phyloP scores from a whole-genome alignment of 2,797 vertebrate genomes.

The Macropus fuliginosus region DNA sequence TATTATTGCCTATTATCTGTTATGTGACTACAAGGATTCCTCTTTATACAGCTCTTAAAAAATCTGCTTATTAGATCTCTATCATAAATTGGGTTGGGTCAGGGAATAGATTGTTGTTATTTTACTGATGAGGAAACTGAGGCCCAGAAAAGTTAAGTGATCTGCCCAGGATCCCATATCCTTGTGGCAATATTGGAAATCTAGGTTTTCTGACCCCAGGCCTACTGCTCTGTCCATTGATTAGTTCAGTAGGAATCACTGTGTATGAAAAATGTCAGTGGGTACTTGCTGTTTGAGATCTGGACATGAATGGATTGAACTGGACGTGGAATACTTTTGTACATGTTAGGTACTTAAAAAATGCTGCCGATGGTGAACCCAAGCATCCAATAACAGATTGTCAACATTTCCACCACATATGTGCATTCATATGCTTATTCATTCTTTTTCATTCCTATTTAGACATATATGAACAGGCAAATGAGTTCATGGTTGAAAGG shows the following conservation, averaged over 20 bases:
- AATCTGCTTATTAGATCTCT: background rate
- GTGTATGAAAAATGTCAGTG: constrained; percentile 56
- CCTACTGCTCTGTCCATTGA: constrained; percentile 17
- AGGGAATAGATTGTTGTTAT: background rate
- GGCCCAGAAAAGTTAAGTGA: background rate
- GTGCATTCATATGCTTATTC: background rate
- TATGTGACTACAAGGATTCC: constrained; percentile 7
- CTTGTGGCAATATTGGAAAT: background rate
- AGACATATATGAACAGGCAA: background rate
- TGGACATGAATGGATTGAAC: constrained; percentile 41
- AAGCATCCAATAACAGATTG: constrained; percentile 10
- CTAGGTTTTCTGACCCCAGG: background rate
- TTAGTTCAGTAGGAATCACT: constrained; percentile 27
- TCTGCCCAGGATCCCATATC: background rate
- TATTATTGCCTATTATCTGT: constrained; percentile 37
- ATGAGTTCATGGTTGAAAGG: background rate
- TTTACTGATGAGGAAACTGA: background rate
- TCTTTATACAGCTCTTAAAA: background rate
- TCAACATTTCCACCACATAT: background rate
- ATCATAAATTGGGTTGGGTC: background rate
- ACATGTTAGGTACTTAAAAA: background rate
- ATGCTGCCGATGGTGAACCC: background rate
- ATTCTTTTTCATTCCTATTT: background rate
- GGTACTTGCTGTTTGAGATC: constrained; percentile 40
- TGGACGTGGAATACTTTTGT: constrained; percentile 35